Percentiles rank a stretch among this genome's conserved stretches.
phyloP scores from a whole-genome alignment of 1,140 invertebrate species.

The Rhagoletis zephyria region DNA sequence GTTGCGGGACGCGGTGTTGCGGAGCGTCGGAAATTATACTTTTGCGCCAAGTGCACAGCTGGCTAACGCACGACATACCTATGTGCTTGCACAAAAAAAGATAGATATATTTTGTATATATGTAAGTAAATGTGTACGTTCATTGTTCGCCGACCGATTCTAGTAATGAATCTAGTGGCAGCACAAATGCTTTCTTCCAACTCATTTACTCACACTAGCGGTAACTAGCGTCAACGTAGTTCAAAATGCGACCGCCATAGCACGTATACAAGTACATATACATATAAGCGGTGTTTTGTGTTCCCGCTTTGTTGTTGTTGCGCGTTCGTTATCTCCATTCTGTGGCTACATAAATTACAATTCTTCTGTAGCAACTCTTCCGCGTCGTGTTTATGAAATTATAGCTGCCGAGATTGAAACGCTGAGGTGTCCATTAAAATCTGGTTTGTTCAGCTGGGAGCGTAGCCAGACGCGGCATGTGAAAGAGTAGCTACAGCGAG shows the following conservation, averaged over 20 bases:
- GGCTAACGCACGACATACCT: neutral
- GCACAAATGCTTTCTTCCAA: conserved; percentile 25
- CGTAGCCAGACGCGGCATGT: neutral
- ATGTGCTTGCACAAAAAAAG: neutral
- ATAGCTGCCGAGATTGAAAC: conserved; percentile 49
- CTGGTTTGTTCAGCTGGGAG: conserved; percentile 34
- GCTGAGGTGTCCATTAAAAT: conserved; percentile 52
- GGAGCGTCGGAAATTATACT: neutral
- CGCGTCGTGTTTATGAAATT: conserved; percentile 47
- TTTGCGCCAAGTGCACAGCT: conserved; percentile 33
- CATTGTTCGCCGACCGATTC: neutral
- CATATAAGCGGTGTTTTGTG: neutral
- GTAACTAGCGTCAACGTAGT: neutral
- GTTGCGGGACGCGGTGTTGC: neutral
- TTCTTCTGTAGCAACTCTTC: conserved; percentile 20
- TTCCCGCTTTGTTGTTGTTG: too few species aligned
- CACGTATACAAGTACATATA: neutral
- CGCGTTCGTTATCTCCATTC: conserved; percentile 37
- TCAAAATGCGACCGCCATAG: neutral
- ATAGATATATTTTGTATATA: neutral
- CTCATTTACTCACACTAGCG: neutral
- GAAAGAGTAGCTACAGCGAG: neutral
- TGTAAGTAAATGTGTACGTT: neutral
- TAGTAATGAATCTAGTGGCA: neutral
- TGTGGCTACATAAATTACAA: conserved; percentile 51